phyloP scores from a whole-genome alignment of 2,113 vertebrate species.

The Propithecus coquereli region DNA sequence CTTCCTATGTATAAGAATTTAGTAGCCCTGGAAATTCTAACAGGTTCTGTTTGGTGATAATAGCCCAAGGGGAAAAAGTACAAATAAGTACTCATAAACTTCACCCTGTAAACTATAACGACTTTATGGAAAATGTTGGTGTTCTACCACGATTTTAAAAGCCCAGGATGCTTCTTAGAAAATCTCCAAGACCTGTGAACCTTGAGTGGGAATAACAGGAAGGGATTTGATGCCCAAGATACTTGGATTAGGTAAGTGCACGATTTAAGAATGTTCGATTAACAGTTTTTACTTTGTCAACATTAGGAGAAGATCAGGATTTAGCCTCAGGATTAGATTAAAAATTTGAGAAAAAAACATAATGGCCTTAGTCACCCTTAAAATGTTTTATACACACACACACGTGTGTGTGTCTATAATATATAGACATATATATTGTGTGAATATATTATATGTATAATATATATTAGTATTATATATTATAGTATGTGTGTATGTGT shows the following conservation, averaged over 20 bases:
- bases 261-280: neutral
- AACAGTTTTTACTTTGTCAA: neutral
- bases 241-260: accelerated
- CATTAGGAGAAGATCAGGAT: neutral
- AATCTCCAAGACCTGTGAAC: neutral
- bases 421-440: neutral
- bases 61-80: neutral
- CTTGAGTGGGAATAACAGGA: neutral
- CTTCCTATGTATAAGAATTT: neutral
- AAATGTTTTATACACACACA: neutral
- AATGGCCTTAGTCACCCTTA: neutral
- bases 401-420: no score
- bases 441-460: neutral
- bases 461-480: neutral
- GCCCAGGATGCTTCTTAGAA: neutral
- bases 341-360: neutral
- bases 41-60: neutral
- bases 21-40: neutral
- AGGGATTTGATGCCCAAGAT: neutral
- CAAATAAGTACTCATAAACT: neutral
- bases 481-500: neutral
- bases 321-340: neutral
- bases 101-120: neutral
- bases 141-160: neutral
- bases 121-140: slow-evolving; percentile 43